Base-by-base conservation (phyloP, 2,113 vertebrate genomes). In the Xenopus laevis region DNA sequence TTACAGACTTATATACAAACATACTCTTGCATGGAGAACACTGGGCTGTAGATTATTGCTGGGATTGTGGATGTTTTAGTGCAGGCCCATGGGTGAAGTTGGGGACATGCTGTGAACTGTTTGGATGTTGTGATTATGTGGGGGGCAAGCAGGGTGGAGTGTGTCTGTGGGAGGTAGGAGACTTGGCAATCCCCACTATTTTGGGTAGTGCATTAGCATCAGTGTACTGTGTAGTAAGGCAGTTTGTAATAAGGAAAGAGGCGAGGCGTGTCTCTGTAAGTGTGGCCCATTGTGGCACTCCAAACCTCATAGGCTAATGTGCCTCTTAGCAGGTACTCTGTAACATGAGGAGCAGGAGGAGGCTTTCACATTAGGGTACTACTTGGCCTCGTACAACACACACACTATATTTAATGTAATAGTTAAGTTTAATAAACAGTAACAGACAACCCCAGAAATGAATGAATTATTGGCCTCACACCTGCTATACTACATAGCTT, bases 201-300 rank as follows among this genome's bases (percentile, higher is more conserved):
- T 55, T 44, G 60, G 57, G 60, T 46, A 72, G 50, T 47, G 27
- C 20, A 60, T 23, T 52, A 52, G 68, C 74, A 30, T 15, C 18
- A 64, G 46, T 27, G 68, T n/a, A 13, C 50, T 71, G 33, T 40
- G 33, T 40, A 40, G 33, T 17, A 53, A 52, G 23, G 65, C 21
- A 60, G 47, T 64, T 71, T 18, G 11, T 20, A 75, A 62, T 18
- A 40, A 40, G 18, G 18, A 68, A 70, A 57, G 45, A 21, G 65
- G 58, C 52, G 17, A 68, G 66, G 65, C 50, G 30, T 78, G 62
- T 71, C 61, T 77, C 44, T 78, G 13, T 57, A n/a, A 55, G 13
- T 18, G 18, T 72, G 76, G 68, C 30, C 64, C 55, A 57, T 16
- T 66, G 50, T 59, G 5, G 21, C 16, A 23, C 6, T 57, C 27